A percentile compares a stretch with the other conserved stretches of the same genome.
These are phyloP conservation scores for Forbesichthys papilliferus DNA, from an alignment of 2,113 vertebrate genomes.

Conservation along the genomic window DNA sequence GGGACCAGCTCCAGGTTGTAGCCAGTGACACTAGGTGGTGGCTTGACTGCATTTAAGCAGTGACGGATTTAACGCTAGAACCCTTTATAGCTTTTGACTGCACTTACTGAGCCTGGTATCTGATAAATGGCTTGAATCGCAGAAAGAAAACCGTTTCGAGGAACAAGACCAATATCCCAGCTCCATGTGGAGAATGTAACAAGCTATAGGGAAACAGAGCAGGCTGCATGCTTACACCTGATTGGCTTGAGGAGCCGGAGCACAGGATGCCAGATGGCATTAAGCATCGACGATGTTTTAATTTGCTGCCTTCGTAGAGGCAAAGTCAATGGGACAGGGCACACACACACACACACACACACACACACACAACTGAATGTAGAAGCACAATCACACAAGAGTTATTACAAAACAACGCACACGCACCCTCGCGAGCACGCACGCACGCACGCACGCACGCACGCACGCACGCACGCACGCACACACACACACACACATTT, in stretches of 20 bases:
- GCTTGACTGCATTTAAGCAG: too few species aligned
- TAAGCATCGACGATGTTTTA: slow-evolving; percentile 2
- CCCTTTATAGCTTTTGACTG: not conserved
- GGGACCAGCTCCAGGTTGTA: too few species aligned
- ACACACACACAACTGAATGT: not conserved
- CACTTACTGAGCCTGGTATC: slow-evolving; percentile 18
- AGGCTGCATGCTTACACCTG: not conserved
- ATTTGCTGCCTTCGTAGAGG: too few species aligned
- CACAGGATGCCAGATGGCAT: not conserved
- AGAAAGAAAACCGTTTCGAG: too few species aligned
- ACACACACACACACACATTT: slow-evolving; percentile 31
- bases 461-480: not conserved
- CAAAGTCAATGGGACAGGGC: slow-evolving; percentile 26
- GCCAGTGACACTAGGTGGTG: too few species aligned
- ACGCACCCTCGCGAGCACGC: not conserved
- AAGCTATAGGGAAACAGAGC: slow-evolving; percentile 29
- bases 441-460: not conserved
- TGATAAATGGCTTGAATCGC: not conserved
- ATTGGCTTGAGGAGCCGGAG: too few species aligned
- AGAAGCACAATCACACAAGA: not conserved
- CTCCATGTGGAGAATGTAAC: slow-evolving; percentile 30
- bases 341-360: not conserved
- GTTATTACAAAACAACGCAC: not conserved
- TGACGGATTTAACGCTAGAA: not conserved
- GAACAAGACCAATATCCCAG: slow-evolving; percentile 22